phyloP scores from a whole-genome alignment of 2,113 vertebrate species.

The Pardalotus punctatus region DNA sequence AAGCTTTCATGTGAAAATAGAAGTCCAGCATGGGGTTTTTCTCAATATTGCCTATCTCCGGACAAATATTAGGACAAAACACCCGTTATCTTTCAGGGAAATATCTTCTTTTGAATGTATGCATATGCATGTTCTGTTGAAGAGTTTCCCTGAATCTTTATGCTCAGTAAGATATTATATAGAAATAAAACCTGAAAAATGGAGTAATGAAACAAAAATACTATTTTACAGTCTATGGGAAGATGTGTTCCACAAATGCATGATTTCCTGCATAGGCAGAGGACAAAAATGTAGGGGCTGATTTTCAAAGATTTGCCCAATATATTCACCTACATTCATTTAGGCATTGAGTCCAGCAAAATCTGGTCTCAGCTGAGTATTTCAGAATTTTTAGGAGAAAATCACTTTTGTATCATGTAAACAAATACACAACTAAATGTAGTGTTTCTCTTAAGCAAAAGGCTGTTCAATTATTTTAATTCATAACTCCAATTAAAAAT shows the following conservation, averaged over 20 bases:
- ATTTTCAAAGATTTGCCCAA: background rate
- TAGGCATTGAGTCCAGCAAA: background rate
- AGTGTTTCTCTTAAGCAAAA: background rate
- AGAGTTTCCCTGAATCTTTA: background rate
- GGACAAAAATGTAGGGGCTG: background rate
- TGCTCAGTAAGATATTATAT: background rate
- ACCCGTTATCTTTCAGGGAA: background rate
- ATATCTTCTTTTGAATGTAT: background rate
- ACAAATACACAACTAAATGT: background rate
- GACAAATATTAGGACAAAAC: background rate
- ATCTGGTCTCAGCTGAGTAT: background rate
- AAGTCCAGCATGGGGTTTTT: background rate
- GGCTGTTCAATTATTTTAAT: background rate
- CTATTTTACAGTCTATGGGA: background rate
- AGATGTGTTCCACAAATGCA: background rate
- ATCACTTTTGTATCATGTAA: background rate
- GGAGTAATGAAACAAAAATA: fast-evolving
- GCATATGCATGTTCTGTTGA: background rate
- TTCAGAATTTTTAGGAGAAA: background rate
- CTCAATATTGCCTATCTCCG: background rate
- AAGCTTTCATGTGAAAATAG: background rate
- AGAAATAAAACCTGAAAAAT: background rate
- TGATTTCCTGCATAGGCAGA: background rate
- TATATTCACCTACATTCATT: background rate
- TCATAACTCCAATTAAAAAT: background rate